Evolutionary conservation across 2,888 invertebrate species (phyloP).

Genomic region (Imbricaverruca yamaguchii): DNA sequence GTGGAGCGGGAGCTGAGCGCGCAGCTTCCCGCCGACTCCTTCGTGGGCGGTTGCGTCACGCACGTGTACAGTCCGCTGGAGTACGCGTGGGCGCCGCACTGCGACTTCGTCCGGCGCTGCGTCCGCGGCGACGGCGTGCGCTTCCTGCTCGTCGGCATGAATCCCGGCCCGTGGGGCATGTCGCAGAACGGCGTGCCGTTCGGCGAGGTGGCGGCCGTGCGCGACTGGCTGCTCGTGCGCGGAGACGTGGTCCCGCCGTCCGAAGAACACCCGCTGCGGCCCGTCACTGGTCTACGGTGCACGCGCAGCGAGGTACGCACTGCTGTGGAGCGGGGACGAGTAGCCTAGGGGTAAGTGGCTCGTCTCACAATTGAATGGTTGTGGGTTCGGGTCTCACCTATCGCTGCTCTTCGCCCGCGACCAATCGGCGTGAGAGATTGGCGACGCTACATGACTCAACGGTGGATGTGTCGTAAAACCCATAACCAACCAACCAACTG

Average conservation of each 20-base stretch:
- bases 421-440: no score
- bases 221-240: slow-evolving; percentile 64
- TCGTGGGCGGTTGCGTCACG: background rate
- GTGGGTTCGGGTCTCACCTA: no score
- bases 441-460: no score
- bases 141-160: slow-evolving; percentile 78
- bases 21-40: background rate
- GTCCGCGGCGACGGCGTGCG: slow-evolving; percentile 52
- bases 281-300: slow-evolving; percentile 66
- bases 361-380: no score
- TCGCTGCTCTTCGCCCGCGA: no score
- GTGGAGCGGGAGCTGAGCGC: background rate
- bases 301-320: slow-evolving; percentile 54
- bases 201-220: slow-evolving; percentile 72
- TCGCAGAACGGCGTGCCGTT: slow-evolving; percentile 90
- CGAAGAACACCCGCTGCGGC: slow-evolving; percentile 56
- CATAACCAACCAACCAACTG: no score
- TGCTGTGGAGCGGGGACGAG: background rate
- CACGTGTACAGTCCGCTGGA: slow-evolving; percentile 74
- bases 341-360: no score
- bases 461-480: background rate
- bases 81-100: slow-evolving; percentile 72
- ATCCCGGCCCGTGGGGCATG: slow-evolving; percentile 97
- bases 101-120: slow-evolving; percentile 63
- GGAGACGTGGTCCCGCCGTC: slow-evolving; percentile 62